These are phyloP conservation scores for Rhyacophila brunnea DNA, from an alignment of 1,140 invertebrate genomes.

Conservation along the genomic window DNA sequence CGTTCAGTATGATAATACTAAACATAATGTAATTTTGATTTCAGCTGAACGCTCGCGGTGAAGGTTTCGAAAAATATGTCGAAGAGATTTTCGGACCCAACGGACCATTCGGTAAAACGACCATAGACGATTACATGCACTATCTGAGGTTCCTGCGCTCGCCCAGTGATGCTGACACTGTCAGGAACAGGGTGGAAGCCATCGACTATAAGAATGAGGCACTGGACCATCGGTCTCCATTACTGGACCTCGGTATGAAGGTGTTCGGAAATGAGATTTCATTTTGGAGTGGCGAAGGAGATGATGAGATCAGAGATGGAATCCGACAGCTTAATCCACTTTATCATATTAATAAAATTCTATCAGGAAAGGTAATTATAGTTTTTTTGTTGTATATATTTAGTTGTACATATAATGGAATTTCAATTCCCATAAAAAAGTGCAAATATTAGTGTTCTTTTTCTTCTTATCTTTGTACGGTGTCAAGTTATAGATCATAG, in stretches of 20 bases:
- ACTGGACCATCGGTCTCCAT: constrained; percentile 46
- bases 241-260: constrained; percentile 49
- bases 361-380: constrained; percentile 66
- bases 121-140: constrained; percentile 58
- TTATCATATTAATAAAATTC: constrained; percentile 64
- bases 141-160: constrained; percentile 58
- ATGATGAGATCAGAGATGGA: constrained; percentile 63
- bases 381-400: no score
- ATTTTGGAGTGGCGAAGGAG: constrained; percentile 65
- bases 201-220: constrained; percentile 62
- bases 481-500: no score
- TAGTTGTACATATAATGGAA: background rate
- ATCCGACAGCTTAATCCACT: constrained; percentile 66
- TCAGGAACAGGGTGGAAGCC: constrained; percentile 57
- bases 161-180: constrained; percentile 48
- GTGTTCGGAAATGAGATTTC: constrained; percentile 77
- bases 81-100: constrained; percentile 78
- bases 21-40: no score
- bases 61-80: constrained; percentile 83
- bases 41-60: constrained; percentile 70
- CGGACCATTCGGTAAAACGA: constrained; percentile 65
- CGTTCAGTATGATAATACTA: no score
- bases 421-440: no score
- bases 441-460: no score
- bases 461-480: no score